Evolutionary conservation across 2,888 invertebrate genomes (phyloP).

Genomic region (Hedychridium roseum): DNA sequence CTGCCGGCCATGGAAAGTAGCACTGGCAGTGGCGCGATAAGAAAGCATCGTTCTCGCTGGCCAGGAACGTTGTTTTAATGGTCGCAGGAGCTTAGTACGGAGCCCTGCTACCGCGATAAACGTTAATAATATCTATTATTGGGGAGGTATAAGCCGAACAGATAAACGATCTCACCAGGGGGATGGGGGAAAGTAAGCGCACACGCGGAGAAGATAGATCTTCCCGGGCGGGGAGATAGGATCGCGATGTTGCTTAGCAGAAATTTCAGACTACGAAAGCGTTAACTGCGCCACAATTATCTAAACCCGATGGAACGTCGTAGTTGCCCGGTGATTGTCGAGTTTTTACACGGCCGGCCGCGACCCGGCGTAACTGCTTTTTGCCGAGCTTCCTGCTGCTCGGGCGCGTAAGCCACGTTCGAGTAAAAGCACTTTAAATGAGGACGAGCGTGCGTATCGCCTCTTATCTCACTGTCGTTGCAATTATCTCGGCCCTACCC

Average conservation of each 20-base stretch:
- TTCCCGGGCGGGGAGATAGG: too few species aligned
- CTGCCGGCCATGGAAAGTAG: too few species aligned
- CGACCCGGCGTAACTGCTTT: conserved; percentile 15
- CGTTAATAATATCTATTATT: conserved; percentile 53
- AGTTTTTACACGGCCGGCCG: too few species aligned
- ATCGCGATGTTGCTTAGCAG: too few species aligned
- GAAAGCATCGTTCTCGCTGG: too few species aligned
- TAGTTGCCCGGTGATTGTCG: too few species aligned
- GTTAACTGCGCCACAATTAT: conserved; percentile 14
- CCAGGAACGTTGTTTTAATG: conserved; percentile 40
- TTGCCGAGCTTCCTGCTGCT: too few species aligned
- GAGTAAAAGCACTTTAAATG: conserved; percentile 9
- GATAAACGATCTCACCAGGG: conserved; percentile 39
- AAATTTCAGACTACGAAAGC: conserved; percentile 1
- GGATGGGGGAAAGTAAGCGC: too few species aligned
- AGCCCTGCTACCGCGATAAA: conserved; percentile 41
- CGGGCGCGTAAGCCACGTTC: conserved; percentile 12
- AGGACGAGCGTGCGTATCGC: background rate
- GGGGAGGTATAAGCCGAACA: conserved; percentile 43
- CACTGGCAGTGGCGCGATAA: conserved; percentile 35
- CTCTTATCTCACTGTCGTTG: conserved; percentile 10
- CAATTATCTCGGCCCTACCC: too few species aligned
- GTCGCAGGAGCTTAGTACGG: conserved; percentile 32
- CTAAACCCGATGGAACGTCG: conserved; percentile 17
- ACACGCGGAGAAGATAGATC: too few species aligned